Conservation (phyloP, 2,113 vertebrate species). For the Epinephelus cyanopodus region DNA sequence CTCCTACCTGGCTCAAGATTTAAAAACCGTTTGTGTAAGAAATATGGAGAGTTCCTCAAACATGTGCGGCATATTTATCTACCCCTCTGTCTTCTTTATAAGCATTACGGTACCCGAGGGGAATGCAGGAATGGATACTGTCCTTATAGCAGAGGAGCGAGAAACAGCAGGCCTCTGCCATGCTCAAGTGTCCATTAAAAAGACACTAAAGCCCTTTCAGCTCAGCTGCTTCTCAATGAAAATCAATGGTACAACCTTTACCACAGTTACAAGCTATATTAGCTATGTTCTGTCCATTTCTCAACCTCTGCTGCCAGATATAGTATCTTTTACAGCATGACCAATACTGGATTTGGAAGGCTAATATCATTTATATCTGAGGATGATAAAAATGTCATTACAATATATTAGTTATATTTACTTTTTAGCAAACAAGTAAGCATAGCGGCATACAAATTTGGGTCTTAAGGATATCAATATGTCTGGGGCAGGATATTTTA, state of each 20-base stretch:
- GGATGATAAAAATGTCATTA: not conserved
- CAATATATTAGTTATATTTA: not conserved
- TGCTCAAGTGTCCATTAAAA: slow-evolving; percentile 40
- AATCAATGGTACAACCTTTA: slow-evolving; percentile 15
- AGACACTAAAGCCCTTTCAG: slow-evolving; percentile 18
- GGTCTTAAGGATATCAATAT: not conserved
- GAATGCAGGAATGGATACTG: slow-evolving; percentile 2
- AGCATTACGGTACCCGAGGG: not conserved
- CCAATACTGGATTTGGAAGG: not conserved
- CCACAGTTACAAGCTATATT: not conserved
- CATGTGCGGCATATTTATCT: slow-evolving; percentile 31
- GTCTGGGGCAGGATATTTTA: not conserved
- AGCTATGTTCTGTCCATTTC: not conserved
- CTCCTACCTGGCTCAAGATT: slow-evolving; percentile 6
- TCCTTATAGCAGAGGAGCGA: not conserved
- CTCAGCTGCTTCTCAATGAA: slow-evolving; percentile 13
- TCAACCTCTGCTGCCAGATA: not conserved
- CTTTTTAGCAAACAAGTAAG: not conserved
- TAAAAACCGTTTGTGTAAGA: slow-evolving; percentile 34
- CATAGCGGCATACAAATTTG: not conserved
- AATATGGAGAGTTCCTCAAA: not conserved
- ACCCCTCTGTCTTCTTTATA: slow-evolving; percentile 2
- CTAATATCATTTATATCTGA: not conserved
- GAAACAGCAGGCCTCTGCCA: slow-evolving; percentile 7
- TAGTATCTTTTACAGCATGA: not conserved